phyloP scores from a whole-genome alignment of 2,888 invertebrate genomes.

The Brenthis daphne region DNA sequence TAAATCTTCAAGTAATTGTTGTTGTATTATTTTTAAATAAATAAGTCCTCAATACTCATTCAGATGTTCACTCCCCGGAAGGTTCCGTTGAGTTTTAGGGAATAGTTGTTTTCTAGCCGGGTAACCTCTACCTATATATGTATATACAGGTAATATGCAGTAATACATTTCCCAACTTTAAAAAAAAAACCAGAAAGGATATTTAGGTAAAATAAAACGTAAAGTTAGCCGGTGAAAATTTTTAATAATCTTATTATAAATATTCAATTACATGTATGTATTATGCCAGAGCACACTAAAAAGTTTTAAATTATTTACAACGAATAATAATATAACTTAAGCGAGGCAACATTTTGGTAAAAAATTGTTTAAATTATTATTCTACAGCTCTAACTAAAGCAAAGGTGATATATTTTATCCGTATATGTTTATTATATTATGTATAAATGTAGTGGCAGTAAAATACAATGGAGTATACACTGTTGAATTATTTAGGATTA shows the following conservation, averaged over 20 bases:
- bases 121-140: no score
- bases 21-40: no score
- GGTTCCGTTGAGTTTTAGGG: no score
- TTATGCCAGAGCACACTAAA: conserved; percentile 76
- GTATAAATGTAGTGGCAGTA: conserved; percentile 29
- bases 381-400: conserved; percentile 49
- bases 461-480: conserved; percentile 13
- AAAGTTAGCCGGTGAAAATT: conserved; percentile 67
- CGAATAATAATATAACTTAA: conserved; percentile 70
- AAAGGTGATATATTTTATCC: conserved; percentile 33
- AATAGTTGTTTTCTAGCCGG: no score
- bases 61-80: no score
- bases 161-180: no score
- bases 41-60: no score
- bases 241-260: conserved; percentile 61
- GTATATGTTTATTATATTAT: conserved; percentile 23
- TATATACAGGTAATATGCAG: no score
- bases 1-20: no score
- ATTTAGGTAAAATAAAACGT: conserved; percentile 37
- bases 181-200: conserved; percentile 8
- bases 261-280: conserved; percentile 56
- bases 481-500: background rate
- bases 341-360: conserved; percentile 82
- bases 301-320: conserved; percentile 66
- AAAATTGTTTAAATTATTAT: conserved; percentile 70